These are phyloP conservation scores for Drosophila truncata DNA, from an alignment of 1,140 invertebrate genomes.

Conservation along the genomic window DNA sequence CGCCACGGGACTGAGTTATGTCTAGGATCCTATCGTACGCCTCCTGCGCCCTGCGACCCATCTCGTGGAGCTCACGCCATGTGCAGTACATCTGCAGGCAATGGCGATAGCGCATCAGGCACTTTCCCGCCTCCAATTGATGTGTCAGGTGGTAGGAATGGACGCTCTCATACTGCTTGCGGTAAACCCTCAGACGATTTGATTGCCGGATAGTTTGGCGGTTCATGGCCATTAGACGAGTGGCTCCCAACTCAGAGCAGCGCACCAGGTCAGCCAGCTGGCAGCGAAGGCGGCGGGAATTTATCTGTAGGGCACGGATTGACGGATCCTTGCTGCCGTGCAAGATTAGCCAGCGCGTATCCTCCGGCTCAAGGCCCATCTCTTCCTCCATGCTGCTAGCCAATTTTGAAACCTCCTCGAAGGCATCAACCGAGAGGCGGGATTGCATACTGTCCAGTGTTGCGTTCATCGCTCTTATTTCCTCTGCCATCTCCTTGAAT, in stretches of 20 bases:
- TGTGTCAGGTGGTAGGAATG: background rate
- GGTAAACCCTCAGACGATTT: background rate
- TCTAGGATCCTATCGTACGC: slow-evolving; percentile 3
- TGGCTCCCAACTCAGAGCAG: slow-evolving; percentile 4
- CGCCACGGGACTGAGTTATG: background rate
- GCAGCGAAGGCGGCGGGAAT: slow-evolving; percentile 4
- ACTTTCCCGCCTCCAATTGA: slow-evolving; percentile 8
- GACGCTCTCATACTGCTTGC: slow-evolving; percentile 2
- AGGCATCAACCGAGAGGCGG: background rate
- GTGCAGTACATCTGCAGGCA: background rate
- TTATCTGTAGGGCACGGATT: background rate
- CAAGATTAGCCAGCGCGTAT: slow-evolving; percentile 8
- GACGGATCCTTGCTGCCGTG: slow-evolving; percentile 3
- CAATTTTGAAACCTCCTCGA: background rate
- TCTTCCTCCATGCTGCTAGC: background rate
- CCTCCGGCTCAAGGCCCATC: slow-evolving; percentile 4
- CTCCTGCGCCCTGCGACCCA: background rate
- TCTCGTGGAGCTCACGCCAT: slow-evolving; percentile 4
- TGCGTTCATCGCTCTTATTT: slow-evolving; percentile 3
- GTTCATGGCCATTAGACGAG: background rate
- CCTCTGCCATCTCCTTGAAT: slow-evolving; percentile 2
- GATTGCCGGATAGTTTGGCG: slow-evolving; percentile 1
- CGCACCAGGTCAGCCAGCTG: slow-evolving; percentile 7
- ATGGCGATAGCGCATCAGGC: slow-evolving; percentile 9
- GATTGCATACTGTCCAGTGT: slow-evolving; percentile 1